phyloP scores from a whole-genome alignment of 2,888 invertebrate species.

The Mesochorus sp. region DNA sequence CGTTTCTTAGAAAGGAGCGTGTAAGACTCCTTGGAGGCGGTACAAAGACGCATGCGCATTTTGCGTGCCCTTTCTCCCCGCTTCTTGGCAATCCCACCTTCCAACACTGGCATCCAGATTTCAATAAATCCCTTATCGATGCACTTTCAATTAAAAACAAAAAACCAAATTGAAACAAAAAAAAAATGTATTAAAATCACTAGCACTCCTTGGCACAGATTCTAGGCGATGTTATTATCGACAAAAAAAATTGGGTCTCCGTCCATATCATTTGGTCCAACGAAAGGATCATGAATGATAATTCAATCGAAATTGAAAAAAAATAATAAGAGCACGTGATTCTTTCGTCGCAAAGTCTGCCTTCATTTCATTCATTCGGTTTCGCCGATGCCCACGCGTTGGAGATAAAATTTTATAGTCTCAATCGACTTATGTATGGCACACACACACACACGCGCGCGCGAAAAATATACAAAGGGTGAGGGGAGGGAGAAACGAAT shows the following conservation, averaged over 20 bases:
- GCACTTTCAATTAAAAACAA: conserved; percentile 23
- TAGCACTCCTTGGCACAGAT: background rate
- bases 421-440: too few relatives aligned
- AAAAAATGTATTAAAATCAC: background rate
- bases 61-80: conserved; percentile 65
- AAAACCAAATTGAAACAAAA: background rate
- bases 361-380: too few relatives aligned
- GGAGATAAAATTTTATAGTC: too few relatives aligned
- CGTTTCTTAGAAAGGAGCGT: conserved; percentile 80
- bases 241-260: background rate
- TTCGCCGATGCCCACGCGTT: too few relatives aligned
- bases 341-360: too few relatives aligned
- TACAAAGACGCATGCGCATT: conserved; percentile 80
- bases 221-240: background rate
- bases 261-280: conserved; percentile 7
- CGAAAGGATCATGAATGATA: conserved; percentile 3
- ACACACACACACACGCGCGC: background rate
- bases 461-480: background rate
- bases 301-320: too few relatives aligned
- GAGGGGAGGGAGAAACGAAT: too few relatives aligned
- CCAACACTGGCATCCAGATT: conserved; percentile 79
- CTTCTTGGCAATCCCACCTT: conserved; percentile 77
- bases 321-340: background rate
- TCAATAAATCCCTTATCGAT: conserved; percentile 5
- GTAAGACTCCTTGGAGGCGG: conserved; percentile 80